phyloP scores from a whole-genome alignment of 64 coral and sea anemone species.

The Acropora tenuis region DNA sequence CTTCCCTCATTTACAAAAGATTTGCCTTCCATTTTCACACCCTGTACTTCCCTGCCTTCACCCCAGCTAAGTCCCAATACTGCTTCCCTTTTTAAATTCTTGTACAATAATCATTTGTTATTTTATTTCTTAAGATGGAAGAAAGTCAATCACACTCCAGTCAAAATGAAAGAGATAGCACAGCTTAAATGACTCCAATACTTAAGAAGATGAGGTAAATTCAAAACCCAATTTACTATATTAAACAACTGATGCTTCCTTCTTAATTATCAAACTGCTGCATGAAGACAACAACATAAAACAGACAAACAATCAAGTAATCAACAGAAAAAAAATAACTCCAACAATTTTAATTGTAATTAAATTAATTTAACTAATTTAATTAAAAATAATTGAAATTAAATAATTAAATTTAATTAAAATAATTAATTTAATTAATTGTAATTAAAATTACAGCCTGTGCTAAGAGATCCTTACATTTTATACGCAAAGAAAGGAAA shows the following conservation, averaged over 20 bases:
- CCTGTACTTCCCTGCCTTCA: neutral
- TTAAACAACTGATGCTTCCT: neutral
- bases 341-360: neutral
- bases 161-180: neutral
- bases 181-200: neutral
- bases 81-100: neutral
- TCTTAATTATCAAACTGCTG: neutral
- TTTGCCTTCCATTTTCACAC: neutral
- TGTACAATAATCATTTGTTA: neutral
- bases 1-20: neutral
- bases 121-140: neutral
- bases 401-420: too few species aligned
- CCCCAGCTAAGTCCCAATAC: neutral
- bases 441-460: neutral
- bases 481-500: neutral
- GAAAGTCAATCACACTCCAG: neutral
- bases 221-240: neutral
- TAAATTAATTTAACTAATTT: too few species aligned
- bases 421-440: too few species aligned
- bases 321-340: neutral
- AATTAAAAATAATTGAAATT: too few species aligned
- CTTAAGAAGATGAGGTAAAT: neutral
- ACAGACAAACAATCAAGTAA: neutral
- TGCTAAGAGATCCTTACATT: neutral
- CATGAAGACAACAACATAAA: neutral